Base-by-base conservation (phyloP, 2,797 vertebrate species). In the Lycodopsis pacificus region DNA sequence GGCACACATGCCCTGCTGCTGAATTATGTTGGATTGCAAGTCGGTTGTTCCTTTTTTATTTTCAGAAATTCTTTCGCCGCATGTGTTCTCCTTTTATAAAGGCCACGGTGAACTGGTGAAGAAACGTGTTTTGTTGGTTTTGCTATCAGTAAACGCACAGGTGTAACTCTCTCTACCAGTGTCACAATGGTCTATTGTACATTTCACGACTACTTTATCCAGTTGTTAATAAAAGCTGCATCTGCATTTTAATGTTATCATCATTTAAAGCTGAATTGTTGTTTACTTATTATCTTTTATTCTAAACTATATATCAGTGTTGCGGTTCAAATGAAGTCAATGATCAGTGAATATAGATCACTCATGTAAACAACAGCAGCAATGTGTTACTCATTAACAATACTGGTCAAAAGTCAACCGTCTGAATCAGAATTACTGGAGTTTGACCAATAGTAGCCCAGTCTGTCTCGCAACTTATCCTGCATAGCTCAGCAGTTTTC, bases 361-460 rank as follows among this genome's bases (percentile, higher is more conserved):
- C 70, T 75, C 20, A 56, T 57, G 30, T n/a, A 14, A 34, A 34
- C 12, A 3, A 10, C 11, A 38, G 32, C 34, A 49, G 66, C 54
- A 38, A 3, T 1, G 76, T 1, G 76, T 90, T 89, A 90, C 58
- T 80, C 14, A 91, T 91, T 89, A 86, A 86, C 76, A 76, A 25
- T 0, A 5, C 11, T 17, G 57, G 30, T 87, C 67, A 67, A 79
- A 71, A 78, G 64, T 82, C 76, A 63, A 14, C 34, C 14, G 44
- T 73, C 70, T 73, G 59, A 82, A 56, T 56, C 0, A n/a, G 13
- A 80, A 76, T 71, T 22, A 30, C 13, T 69, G 4, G 1, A 8
- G 5, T 59, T 49, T 46, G 44, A 63, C 51, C 59, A 82, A 73
- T 49, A 57, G 54, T 25, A 64, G 49, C 48, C 10, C 13, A 17